A percentile compares a stretch with the other conserved stretches of the same genome.
Conservation (phyloP, 2,888 invertebrate species). For the Uropetala carovei region DNA sequence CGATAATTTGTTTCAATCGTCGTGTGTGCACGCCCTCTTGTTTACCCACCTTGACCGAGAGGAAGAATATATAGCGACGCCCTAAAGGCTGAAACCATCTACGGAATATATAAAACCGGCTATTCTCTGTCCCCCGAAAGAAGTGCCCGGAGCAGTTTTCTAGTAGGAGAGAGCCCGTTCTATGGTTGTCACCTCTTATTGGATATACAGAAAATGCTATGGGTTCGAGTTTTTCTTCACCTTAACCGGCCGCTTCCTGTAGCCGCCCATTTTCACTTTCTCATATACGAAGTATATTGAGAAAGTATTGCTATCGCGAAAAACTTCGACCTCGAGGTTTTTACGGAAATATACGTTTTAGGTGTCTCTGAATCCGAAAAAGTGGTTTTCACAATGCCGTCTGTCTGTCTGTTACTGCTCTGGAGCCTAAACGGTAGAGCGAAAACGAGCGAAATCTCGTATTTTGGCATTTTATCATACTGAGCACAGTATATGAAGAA, state of each 20-base stretch:
- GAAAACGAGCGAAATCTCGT: too few relatives aligned
- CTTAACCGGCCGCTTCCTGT: not conserved
- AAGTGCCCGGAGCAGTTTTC: not conserved
- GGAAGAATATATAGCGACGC: not conserved
- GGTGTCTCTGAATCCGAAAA: too few relatives aligned
- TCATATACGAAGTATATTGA: too few relatives aligned
- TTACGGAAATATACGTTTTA: too few relatives aligned
- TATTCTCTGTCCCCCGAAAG: not conserved
- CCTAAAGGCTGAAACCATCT: slow-evolving; percentile 15
- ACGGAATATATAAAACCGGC: not conserved
- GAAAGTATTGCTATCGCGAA: too few relatives aligned
- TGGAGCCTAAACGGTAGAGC: too few relatives aligned
- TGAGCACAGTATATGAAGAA: too few relatives aligned
- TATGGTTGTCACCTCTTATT: not conserved
- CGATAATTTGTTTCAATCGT: slow-evolving; percentile 24
- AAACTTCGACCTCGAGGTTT: too few relatives aligned
- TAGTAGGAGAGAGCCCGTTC: not conserved
- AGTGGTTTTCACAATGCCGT: too few relatives aligned
- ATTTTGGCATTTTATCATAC: too few relatives aligned
- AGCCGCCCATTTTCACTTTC: too few relatives aligned
- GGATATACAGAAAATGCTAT: not conserved
- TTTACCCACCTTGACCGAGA: not conserved
- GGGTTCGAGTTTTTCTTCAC: not conserved
- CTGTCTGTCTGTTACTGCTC: too few relatives aligned
- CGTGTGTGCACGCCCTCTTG: not conserved